Base-by-base conservation (phyloP, 2,888 invertebrate genomes). In the Catocala sponsa region DNA sequence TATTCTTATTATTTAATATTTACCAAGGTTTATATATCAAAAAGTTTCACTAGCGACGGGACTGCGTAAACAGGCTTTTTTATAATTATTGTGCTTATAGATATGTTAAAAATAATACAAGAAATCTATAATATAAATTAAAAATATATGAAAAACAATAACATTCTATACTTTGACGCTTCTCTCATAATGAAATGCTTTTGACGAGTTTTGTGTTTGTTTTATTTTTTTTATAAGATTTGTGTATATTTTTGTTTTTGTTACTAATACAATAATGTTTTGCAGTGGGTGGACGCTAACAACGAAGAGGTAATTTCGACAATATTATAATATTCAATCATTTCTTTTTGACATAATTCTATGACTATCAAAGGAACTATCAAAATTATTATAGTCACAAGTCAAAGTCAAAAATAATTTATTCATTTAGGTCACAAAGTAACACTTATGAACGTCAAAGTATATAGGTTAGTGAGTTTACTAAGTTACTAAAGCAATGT, bases 221-320 rank as follows among this genome's bases (percentile, higher is more conserved):
- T 73, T 72, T 74, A 67, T 65, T 64, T n/a, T 75, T 59, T 43
- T 53, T 57, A 59, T 82, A 68, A 42, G 42, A 9, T 81, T 75
- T 81, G 51, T 65, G 25, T 73, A 78, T 84, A 74, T 76, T 77
- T 81, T 76, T 81, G 79, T 76, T 73, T 71, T 74, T 86, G 88
- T 94, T 84, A 91, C 92, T 92, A 92, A 93, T 95, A 68, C 63
- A 82, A 87, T 87, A 91, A 92, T 93, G 86, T 94, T 92, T 94
- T 94, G 83, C 95, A 96, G 96, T 96, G 96, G 96, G 96, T 96
- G 91, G 96, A 95, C 93, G 95, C 95, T 91, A 95, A 95, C 93
- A 95, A 95, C 89, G 96, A 95, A 78, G 96, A 96, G 96, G 96
- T 96, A 96, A 95, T 82, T 83, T 80, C 63, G 74, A 75, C 65